Percentiles rank a stretch among this genome's conserved stretches.
phyloP scores from a whole-genome alignment of 2,888 invertebrate species.

The Rhimphoctona megacephalus region DNA sequence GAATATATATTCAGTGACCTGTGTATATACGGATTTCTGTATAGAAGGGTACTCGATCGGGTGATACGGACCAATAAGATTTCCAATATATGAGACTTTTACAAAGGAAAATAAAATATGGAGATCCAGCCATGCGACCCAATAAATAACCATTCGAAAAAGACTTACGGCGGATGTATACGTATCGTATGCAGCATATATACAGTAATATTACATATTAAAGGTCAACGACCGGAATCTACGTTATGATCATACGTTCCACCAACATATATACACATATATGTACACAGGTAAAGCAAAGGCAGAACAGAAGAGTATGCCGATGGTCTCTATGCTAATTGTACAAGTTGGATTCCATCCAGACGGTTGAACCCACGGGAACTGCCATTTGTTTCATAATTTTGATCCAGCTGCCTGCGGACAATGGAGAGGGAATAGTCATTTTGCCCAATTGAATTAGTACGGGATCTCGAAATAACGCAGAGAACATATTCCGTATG shows the following conservation, averaged over 20 bases:
- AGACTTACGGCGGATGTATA: background rate
- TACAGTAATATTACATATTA: background rate
- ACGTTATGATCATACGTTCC: background rate
- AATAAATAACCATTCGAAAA: conserved; percentile 52
- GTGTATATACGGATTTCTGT: background rate
- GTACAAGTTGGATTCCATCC: conserved; percentile 65
- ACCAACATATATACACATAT: background rate
- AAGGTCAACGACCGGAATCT: background rate
- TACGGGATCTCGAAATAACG: conserved; percentile 63
- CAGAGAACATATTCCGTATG: conserved; percentile 9
- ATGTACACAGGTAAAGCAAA: conserved; percentile 1
- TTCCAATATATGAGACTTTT: background rate
- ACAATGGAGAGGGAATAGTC: conserved; percentile 53
- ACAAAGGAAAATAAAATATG: conserved; percentile 24
- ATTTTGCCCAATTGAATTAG: conserved; percentile 71
- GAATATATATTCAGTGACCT: background rate
- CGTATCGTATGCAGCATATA: background rate
- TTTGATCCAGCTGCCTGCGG: conserved; percentile 53
- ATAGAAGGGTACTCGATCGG: background rate
- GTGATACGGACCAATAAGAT: background rate
- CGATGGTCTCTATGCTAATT: conserved; percentile 69
- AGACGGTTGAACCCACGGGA: conserved; percentile 61
- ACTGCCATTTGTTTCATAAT: conserved; percentile 71
- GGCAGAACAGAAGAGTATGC: conserved; percentile 46
- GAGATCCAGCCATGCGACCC: conserved; percentile 16